A percentile compares a stretch with the other conserved stretches of the same genome.
Evolutionary conservation across 2,797 vertebrate genomes (phyloP).

Genomic region (Notolabrus celidotus): DNA sequence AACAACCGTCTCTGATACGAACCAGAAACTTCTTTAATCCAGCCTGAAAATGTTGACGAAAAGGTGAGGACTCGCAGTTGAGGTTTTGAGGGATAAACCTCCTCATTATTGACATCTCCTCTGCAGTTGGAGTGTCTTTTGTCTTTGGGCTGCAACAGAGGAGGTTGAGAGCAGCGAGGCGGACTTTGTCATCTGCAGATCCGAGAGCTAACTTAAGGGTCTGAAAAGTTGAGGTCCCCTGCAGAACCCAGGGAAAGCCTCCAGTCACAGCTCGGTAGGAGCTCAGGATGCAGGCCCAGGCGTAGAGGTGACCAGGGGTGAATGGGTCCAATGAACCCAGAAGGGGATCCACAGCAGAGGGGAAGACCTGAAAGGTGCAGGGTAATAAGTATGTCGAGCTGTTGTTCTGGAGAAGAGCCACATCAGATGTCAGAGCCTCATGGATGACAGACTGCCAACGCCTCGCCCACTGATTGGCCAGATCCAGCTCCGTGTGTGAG

Average conservation of each 20-base stretch:
- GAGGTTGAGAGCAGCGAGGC: constrained; percentile 85
- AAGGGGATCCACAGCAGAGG: constrained; percentile 76
- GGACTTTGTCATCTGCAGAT: constrained; percentile 85
- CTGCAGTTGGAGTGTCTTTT: constrained; percentile 77
- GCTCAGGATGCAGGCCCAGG: constrained; percentile 89
- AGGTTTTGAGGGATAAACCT: constrained; percentile 90
- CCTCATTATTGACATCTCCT: constrained; percentile 82
- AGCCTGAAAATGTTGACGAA: constrained; percentile 91
- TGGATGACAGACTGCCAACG: constrained; percentile 85
- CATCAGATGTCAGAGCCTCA: constrained; percentile 84
- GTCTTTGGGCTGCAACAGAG: constrained; percentile 89
- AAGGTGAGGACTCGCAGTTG: constrained; percentile 89
- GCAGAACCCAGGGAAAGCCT: constrained; percentile 71
- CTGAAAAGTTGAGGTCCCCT: constrained; percentile 42
- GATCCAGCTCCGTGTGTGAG: constrained; percentile 64
- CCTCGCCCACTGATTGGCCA: constrained; percentile 82
- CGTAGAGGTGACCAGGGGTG: constrained; percentile 79
- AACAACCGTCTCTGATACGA: constrained; percentile 89
- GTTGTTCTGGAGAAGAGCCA: constrained; percentile 86
- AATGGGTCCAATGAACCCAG: constrained; percentile 69
- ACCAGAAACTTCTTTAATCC: constrained; percentile 85
- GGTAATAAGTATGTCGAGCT: constrained; percentile 84
- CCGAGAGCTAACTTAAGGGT: constrained; percentile 85
- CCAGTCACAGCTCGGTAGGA: constrained; percentile 75
- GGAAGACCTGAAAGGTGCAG: constrained; percentile 87